Base-by-base conservation (phyloP, 2,797 vertebrate genomes). In the Cryptoblepharus egeriae region DNA sequence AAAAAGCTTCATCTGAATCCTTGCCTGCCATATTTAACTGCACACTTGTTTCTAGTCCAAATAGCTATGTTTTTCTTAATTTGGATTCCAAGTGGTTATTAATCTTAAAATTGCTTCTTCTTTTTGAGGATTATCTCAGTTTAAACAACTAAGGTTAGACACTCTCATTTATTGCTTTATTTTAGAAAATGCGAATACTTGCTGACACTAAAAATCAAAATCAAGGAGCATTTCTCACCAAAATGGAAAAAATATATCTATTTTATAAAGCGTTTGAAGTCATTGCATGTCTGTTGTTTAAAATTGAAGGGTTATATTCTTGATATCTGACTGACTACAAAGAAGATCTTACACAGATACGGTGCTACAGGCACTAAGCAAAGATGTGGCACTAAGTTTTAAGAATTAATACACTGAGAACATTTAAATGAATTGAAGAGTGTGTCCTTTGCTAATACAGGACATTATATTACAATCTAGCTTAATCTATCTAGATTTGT, bases 1-100 rank as follows among this genome's bases (percentile, higher is more conserved):
- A 28, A 1, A 0, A 58, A 82, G 11, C 45, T 42, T 55, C 37
- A 82, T 15, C 0, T 0, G 73, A 13, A 30, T 49, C 78, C 24
- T n/a, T 85, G 67, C 22, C 2, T 13, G 22, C 39, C 8, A 10
- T 70, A 58, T 22, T 45, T 58, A 9, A 64, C 67, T 90, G 79
- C 37, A 87, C 1, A 77, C 88, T 60, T 65, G 58, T 79, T 1
- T 32, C 74, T 30, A 74, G 63, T 64, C 85, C 58, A 82, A 75
- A 71, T 20, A 81, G 79, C 82, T 26, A 52, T 77, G 28, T 4
- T 42, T 28, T 18, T 0, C 0, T 84, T 86, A 81, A 83, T 42
- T 60, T 37, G 69, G 73, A 86, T 81, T 73, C 26, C 16, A 58
- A 75, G 9, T 86, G 78, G n/a, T 35, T 60, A 39, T 39, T 75